Conservation (phyloP, 2,113 vertebrate species). For the Podocnemis expansa region DNA sequence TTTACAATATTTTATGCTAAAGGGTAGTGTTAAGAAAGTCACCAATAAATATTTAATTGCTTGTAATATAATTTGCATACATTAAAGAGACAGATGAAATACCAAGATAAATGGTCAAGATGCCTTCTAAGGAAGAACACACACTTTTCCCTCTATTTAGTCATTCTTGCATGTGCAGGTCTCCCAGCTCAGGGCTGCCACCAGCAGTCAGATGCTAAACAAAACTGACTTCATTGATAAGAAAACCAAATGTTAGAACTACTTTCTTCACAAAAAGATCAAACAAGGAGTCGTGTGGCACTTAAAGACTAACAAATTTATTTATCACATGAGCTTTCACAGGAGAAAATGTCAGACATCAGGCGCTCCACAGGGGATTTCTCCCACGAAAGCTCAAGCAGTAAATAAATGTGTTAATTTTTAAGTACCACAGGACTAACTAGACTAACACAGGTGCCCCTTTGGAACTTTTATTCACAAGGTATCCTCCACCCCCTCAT, state of each 20-base stretch:
- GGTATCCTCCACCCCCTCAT: background rate
- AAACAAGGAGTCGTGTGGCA: too few relatives aligned
- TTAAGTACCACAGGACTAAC: too few relatives aligned
- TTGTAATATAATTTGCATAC: background rate
- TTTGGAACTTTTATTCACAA: too few relatives aligned
- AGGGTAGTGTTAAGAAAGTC: background rate
- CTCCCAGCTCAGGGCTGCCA: slow-evolving; percentile 26
- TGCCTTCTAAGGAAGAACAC: background rate
- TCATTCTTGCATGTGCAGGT: background rate
- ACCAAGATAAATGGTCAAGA: background rate
- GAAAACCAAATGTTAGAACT: background rate
- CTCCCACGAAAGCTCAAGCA: too few relatives aligned
- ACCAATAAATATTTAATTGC: slow-evolving; percentile 33
- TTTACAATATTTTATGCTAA: background rate
- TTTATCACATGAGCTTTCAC: too few relatives aligned
- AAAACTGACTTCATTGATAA: background rate
- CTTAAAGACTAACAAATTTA: too few relatives aligned
- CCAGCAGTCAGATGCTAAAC: background rate
- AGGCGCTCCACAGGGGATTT: too few relatives aligned
- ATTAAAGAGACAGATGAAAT: background rate
- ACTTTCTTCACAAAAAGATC: too few relatives aligned
- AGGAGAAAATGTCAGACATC: too few relatives aligned
- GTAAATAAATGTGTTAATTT: too few relatives aligned
- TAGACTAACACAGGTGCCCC: too few relatives aligned
- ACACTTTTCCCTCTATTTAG: background rate